Percentiles rank a stretch among this genome's conserved stretches.
Conservation (phyloP, 2,113 vertebrate genomes). For the Erinaceus europaeus region DNA sequence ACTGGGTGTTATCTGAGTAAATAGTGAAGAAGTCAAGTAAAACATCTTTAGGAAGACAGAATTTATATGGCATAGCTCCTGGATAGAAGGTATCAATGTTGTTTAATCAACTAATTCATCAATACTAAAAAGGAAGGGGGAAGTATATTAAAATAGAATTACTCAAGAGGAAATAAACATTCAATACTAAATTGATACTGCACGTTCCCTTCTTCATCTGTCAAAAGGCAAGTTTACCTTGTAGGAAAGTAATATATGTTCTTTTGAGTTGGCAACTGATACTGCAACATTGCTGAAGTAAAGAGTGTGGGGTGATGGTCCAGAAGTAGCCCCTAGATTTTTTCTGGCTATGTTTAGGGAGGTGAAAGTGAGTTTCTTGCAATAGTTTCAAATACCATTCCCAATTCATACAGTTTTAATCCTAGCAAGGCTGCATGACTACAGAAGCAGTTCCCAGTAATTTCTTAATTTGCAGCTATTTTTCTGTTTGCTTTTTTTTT, state of each 20-base stretch:
- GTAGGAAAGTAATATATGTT: neutral
- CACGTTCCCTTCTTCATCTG: neutral
- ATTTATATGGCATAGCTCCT: neutral
- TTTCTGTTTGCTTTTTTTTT: slow-evolving; percentile 13
- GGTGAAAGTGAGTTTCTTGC: neutral
- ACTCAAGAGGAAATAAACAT: neutral
- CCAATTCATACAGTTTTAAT: neutral
- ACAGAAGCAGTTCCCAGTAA: neutral
- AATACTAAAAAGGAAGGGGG: neutral
- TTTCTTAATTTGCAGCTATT: neutral
- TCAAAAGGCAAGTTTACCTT: neutral
- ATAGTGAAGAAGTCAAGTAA: neutral
- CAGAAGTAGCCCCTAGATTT: neutral
- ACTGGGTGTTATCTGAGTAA: neutral
- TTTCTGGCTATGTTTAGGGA: neutral
- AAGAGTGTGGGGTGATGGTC: neutral
- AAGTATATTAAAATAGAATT: neutral
- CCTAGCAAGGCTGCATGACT: neutral
- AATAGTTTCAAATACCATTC: neutral
- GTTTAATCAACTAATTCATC: neutral
- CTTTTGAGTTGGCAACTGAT: neutral
- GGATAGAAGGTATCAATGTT: neutral
- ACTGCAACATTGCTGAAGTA: neutral
- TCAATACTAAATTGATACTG: neutral
- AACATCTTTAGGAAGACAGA: accelerated